Base-by-base conservation (phyloP, 2,888 invertebrate genomes). In the Caenorhabditis japonica region DNA sequence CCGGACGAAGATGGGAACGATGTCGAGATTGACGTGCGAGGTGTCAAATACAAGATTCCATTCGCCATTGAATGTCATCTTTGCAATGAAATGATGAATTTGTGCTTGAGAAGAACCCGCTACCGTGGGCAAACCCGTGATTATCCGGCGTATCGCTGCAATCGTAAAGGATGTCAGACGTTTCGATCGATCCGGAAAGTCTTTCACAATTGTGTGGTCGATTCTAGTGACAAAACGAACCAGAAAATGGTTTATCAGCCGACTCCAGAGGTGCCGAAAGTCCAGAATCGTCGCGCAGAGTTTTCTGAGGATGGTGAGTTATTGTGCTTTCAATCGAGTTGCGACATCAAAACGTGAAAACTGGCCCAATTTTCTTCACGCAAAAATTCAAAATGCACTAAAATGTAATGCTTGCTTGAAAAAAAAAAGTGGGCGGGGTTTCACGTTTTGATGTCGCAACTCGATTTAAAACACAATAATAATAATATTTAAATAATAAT, bases 111-210 rank as follows among this genome's bases (percentile, higher is more conserved):
- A 44, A 64, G 73, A 70, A 75, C 73, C 23, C 64, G 70, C 19
- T 78, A 78, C 55, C 62, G 75, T 13, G 60, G 62, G 13, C 68
- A 78, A 46, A 30, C 53, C 1, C 53, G 71, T 13, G 75, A 75
- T 17, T 78, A 78, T 61, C 73, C 77, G 10, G 77, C 77, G 2
- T 78, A 78, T 33, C 56, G 77, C 19, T 78, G 77, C 36, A 73
- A 73, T 41, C 39, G 75, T n/a, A 78, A 78, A 34, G 77, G 77
- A 15, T 78, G 77, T 34, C 77, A 78, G 59, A 78, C 77, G 5
- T 78, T 78, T 34, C 72, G 77, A 27, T 75, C 77, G 3, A 73
- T 78, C 33, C 51, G 75, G 10, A 78, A 78, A 58, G 66, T 78
- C 1, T 66, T 78, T 21, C 17, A 36, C 12, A 56, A 59, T 15